Evolutionary conservation across 2,888 invertebrate genomes (phyloP), one percentile per base, ranked within the genome.

Genomic region (Hirtodrosophila duncani): DNA sequence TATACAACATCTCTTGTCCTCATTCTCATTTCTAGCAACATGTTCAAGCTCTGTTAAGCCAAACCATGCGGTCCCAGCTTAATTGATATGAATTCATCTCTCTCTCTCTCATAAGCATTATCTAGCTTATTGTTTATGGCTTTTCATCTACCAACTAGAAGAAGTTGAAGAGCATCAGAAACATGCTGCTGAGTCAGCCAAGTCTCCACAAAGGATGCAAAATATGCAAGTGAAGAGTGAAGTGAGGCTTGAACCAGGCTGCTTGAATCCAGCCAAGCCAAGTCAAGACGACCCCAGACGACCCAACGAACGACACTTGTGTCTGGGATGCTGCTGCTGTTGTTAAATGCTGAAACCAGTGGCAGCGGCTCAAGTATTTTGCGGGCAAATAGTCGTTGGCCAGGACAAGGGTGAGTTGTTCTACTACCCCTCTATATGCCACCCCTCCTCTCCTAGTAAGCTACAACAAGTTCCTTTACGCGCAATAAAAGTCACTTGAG

Each of bases 181-280:
- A n/a, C n/a, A n/a, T n/a, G n/a, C n/a, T n/a, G 61, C 62, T 65
- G 62, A 65, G 53, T 46, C 51, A 65, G 61, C 53, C 34, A 26
- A 62, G 27, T 37, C 78, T 77, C 68, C 57, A 63, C 44, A 67
- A 67, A 71, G n/a, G n/a, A n/a, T 45, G 53, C 55, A 65, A 81
- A 77, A 81, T 78, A 80, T 71, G 72, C 79, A 79, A 75, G n/a
- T n/a, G n/a, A n/a, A n/a, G n/a, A 70, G 67, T 79, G 70, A 81
- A 75, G 81, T 60, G 56, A 41, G 60, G 50, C 81, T 74, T 63
- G 52, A 78, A 67, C 78, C 78, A 69, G 59, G 67, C 78, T 80
- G 62, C 39, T n/a, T n/a, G n/a, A n/a, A n/a, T n/a, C n/a, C n/a
- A n/a, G n/a, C n/a, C n/a, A n/a, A n/a, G n/a, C n/a, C n/a, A n/a